phyloP scores from a whole-genome alignment of 2,113 vertebrate species.

The Ornithorhynchus anatinus region DNA sequence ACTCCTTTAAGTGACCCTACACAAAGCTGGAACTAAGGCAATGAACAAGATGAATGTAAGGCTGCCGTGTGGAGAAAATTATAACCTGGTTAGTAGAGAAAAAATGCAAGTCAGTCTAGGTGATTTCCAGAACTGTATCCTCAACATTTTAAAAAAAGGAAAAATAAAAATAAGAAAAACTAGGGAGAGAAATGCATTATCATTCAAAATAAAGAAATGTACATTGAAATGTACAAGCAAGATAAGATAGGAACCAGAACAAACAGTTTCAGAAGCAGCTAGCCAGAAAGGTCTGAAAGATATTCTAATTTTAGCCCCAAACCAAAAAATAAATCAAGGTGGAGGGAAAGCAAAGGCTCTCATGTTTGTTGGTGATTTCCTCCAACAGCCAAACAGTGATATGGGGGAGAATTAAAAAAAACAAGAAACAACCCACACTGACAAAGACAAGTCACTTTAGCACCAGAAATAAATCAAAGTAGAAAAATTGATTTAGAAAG shows the following conservation, averaged over 20 bases:
- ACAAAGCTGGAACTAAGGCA: not conserved
- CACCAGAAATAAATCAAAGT: not conserved
- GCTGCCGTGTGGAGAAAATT: not conserved
- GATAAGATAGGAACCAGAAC: not conserved
- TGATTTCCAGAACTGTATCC: not conserved
- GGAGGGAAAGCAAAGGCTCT: not conserved
- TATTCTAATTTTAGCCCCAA: too few species aligned
- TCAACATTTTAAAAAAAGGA: not conserved
- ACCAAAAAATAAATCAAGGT: too few species aligned
- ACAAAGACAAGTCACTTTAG: not conserved
- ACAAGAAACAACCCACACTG: too few species aligned
- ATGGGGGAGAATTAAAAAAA: not conserved
- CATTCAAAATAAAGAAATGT: not conserved
- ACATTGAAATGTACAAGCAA: not conserved
- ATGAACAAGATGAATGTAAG: not conserved
- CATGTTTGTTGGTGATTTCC: not conserved
- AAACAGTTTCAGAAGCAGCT: not conserved
- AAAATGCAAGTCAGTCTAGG: not conserved
- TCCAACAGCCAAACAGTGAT: accelerated
- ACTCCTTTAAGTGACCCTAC: accelerated
- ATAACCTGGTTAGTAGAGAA: not conserved
- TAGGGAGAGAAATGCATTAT: too few species aligned
- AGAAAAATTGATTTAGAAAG: not conserved
- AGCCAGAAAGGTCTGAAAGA: not conserved
- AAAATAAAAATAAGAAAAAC: not conserved